Evolutionary conservation across 1,140 invertebrate genomes (phyloP).

Genomic region (Adelges cooleyi): DNA sequence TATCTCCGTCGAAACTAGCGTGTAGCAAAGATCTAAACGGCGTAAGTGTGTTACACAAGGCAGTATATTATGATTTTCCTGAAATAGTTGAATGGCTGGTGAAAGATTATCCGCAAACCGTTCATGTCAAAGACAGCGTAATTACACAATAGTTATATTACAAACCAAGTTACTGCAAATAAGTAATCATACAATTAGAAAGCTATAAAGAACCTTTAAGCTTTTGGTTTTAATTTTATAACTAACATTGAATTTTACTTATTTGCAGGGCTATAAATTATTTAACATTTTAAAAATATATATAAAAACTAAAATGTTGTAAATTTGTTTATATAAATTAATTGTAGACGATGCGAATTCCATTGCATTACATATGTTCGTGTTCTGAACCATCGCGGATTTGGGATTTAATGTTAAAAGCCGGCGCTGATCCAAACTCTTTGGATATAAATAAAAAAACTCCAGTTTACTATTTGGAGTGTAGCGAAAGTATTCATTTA

Average conservation of each 20-base stretch:
- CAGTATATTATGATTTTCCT: conserved; percentile 59
- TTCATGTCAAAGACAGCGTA: conserved; percentile 66
- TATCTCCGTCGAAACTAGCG: conserved; percentile 50
- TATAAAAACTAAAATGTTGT: background rate
- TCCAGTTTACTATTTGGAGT: conserved; percentile 55
- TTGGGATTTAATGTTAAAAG: conserved; percentile 51
- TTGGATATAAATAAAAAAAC: conserved; percentile 55
- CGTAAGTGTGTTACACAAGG: conserved; percentile 63
- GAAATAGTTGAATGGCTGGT: conserved; percentile 63
- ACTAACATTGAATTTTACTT: too few species aligned
- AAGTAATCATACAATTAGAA: background rate
- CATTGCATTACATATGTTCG: conserved; percentile 28
- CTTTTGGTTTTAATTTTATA: too few species aligned
- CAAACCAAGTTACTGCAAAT: background rate
- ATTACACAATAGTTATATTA: too few species aligned
- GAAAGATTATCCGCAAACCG: conserved; percentile 56
- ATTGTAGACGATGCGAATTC: conserved; percentile 26
- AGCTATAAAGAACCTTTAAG: too few species aligned
- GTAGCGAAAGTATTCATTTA: conserved; percentile 47
- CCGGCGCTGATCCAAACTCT: conserved; percentile 53
- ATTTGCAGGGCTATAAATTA: too few species aligned
- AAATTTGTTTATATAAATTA: too few species aligned
- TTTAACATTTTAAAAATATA: background rate
- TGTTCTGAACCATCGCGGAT: conserved; percentile 50
- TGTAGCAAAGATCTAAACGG: conserved; percentile 61